Evolutionary conservation across 2,113 vertebrate genomes (phyloP).

Genomic region (Sardina pilchardus): DNA sequence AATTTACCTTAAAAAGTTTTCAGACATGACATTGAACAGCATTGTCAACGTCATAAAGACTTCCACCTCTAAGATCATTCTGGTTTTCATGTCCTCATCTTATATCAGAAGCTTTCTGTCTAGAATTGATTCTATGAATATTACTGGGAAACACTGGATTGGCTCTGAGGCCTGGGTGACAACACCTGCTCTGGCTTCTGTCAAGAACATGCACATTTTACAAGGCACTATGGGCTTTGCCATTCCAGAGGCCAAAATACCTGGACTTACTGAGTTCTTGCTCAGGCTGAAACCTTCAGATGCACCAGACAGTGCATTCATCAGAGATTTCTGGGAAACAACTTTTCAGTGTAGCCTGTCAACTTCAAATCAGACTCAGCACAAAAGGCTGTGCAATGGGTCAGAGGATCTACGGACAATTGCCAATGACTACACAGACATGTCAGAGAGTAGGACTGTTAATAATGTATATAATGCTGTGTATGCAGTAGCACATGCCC

Average conservation of each 20-base stretch:
- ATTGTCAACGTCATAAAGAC: constrained; percentile 50
- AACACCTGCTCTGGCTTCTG: constrained; percentile 42
- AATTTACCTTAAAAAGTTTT: constrained; percentile 44
- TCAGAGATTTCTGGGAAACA: constrained; percentile 53
- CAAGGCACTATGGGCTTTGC: constrained; percentile 59
- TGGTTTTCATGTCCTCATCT: constrained; percentile 58
- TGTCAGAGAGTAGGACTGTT: constrained; percentile 53
- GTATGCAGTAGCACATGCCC: constrained; percentile 53
- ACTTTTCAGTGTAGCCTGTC: constrained; percentile 46
- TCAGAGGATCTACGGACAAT: constrained; percentile 46
- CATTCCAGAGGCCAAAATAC: constrained; percentile 54
- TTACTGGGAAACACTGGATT: constrained; percentile 61
- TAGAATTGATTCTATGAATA: constrained; percentile 51
- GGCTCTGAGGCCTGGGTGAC: constrained; percentile 61
- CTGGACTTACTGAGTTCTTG: constrained; percentile 51
- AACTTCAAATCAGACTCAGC: constrained; percentile 21
- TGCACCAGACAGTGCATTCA: constrained; percentile 34
- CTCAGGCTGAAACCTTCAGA: constrained; percentile 33
- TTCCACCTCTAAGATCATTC: constrained; percentile 56
- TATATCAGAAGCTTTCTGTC: constrained; percentile 54
- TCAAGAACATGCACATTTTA: constrained; percentile 48
- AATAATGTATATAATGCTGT: constrained; percentile 62
- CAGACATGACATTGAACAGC: constrained; percentile 29
- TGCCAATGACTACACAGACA: constrained; percentile 57
- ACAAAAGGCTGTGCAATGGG: constrained; percentile 41